Evolutionary conservation across 1,140 invertebrate genomes (phyloP), one percentile per base, ranked within the genome.

Genomic region (Drosophila takahashii): DNA sequence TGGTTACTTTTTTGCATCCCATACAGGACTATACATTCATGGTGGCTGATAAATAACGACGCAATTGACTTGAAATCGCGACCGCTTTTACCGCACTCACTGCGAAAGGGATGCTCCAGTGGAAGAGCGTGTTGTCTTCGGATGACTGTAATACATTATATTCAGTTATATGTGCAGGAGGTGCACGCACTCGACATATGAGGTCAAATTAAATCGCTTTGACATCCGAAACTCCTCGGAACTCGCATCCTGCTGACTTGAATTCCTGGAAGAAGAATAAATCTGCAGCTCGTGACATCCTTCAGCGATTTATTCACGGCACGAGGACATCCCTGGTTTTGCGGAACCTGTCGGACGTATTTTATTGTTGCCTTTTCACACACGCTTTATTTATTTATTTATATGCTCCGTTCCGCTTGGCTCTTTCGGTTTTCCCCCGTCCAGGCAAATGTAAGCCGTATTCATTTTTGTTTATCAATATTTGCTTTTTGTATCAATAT

Each of bases 21-120:
- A 48, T 22, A 32, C 44, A 62, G 26, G 32, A 36, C 50, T 27
- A 52, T 51, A 60, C 37, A 80, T 78, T 81, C 77, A 57, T 78
- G 81, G 72, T 74, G 66, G 51, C 81, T 85, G 81, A 86, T 85
- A 85, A 81, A 85, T 81, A 85, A 86, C 69, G 83, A 85, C 78
- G 76, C 74, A 86, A 85, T 85, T 85, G 81, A 85, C 81, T 85
- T 71, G 74, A 76, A 85, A 86, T 85, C 79, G 78, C 44, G 60
- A 61, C 52, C 78, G 76, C 73, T 61, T 86, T 75, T 85, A 78
- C 72, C 78, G 51, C 64, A 59, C 27, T 26, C 58, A 39, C 42
- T 39, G 79, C 8, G 15, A 62, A 37, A 48, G 62, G 34, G 56
- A 65, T 42, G 48, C 18, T 4, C 29, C 22, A 5, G 34, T 22